A percentile compares a stretch with the other conserved stretches of the same genome.
Conservation (phyloP, 2,888 invertebrate species). For the Lasius fuliginosus region DNA sequence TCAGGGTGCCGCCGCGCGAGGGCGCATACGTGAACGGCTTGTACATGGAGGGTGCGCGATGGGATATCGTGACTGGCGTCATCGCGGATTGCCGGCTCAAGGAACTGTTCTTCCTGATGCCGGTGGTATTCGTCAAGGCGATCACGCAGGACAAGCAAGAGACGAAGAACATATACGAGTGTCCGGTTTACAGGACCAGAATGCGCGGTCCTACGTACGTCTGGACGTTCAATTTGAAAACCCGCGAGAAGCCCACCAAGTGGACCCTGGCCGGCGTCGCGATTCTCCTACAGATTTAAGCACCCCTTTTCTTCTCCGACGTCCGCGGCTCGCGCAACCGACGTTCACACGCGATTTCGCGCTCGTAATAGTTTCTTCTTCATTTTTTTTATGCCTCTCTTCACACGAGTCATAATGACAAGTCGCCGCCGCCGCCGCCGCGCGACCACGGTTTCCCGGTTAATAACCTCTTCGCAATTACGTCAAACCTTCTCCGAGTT, state of each 20-base stretch:
- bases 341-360: conserved; percentile 43
- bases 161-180: conserved; percentile 94
- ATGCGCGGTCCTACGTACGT: conserved; percentile 96
- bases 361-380: conserved; percentile 12
- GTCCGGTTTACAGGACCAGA: conserved; percentile 97
- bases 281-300: conserved; percentile 93
- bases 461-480: conserved; percentile 38
- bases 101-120: conserved; percentile 96
- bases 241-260: conserved; percentile 94
- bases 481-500: background rate
- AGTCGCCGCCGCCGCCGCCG: background rate
- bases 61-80: conserved; percentile 93
- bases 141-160: conserved; percentile 97
- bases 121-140: conserved; percentile 95
- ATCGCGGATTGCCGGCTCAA: conserved; percentile 95
- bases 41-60: conserved; percentile 97
- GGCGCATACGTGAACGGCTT: conserved; percentile 96
- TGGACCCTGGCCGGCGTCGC: conserved; percentile 98
- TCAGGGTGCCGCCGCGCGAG: conserved; percentile 93
- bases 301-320: background rate
- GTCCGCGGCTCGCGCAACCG: background rate
- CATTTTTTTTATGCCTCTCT: background rate
- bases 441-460: conserved; percentile 24
- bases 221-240: conserved; percentile 98
- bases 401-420: conserved; percentile 27